These are phyloP conservation scores for Acanthurus tractus DNA, from an alignment of 2,797 vertebrate species.

Conservation along the genomic window DNA sequence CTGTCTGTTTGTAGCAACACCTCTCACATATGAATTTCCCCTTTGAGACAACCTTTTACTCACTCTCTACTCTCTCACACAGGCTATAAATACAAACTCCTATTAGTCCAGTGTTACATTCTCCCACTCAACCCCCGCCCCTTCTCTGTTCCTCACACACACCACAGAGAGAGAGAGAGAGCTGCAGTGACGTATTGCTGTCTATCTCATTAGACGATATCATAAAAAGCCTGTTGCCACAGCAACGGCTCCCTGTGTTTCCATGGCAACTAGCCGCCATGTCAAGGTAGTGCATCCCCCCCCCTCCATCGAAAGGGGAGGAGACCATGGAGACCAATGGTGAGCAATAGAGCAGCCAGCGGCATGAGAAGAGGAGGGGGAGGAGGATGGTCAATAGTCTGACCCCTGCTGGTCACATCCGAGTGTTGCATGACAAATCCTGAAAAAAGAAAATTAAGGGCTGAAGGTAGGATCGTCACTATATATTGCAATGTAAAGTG, in stretches of 20 bases:
- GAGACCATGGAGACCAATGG: slow-evolving; percentile 61
- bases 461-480: slow-evolving; percentile 1
- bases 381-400: slow-evolving; percentile 45
- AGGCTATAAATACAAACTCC: slow-evolving; percentile 75
- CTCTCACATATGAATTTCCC: slow-evolving; percentile 26
- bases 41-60: slow-evolving; percentile 60
- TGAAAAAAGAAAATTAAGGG: slow-evolving; percentile 43
- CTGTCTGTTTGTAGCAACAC: slow-evolving; percentile 2
- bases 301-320: slow-evolving; percentile 52
- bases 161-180: slow-evolving; percentile 42
- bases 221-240: slow-evolving; percentile 82
- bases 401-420: slow-evolving; percentile 82
- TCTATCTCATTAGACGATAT: slow-evolving; percentile 78
- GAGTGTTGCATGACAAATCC: slow-evolving; percentile 67
- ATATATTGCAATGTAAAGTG: background rate
- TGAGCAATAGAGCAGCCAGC: slow-evolving; percentile 38
- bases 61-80: slow-evolving; percentile 53
- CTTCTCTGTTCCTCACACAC: slow-evolving; percentile 45
- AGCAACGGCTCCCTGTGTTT: slow-evolving; percentile 78
- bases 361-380: slow-evolving; percentile 31
- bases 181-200: slow-evolving; percentile 77
- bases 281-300: slow-evolving; percentile 73
- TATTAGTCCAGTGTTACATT: slow-evolving; percentile 75
- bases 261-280: slow-evolving; percentile 79
- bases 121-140: slow-evolving; percentile 65